phyloP scores from a whole-genome alignment of 23 tunicate species.

The Ciona savignyi region DNA sequence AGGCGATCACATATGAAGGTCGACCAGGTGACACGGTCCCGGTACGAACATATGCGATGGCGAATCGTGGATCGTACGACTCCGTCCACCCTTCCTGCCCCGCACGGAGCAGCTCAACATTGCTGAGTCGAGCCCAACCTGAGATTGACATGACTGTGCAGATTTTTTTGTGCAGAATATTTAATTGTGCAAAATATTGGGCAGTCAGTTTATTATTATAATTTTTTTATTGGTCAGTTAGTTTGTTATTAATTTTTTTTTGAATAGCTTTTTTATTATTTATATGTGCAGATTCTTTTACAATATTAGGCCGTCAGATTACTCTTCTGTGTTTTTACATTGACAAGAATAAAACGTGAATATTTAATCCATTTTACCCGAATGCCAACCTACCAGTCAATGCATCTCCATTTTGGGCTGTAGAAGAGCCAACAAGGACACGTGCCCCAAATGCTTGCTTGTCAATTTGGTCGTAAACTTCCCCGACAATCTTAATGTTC shows the following conservation, averaged over 20 bases:
- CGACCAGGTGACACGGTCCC: not conserved
- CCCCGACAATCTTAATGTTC: constrained; percentile 76
- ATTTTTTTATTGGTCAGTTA: too few relatives aligned
- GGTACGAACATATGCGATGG: too few relatives aligned
- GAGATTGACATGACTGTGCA: constrained; percentile 15
- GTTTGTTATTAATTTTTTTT: too few relatives aligned
- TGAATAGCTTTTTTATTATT: too few relatives aligned
- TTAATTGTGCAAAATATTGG: too few relatives aligned
- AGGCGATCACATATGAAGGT: constrained; percentile 33
- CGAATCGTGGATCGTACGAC: constrained; percentile 60
- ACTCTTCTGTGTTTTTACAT: too few relatives aligned
- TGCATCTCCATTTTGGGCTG: not conserved
- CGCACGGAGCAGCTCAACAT: constrained; percentile 71
- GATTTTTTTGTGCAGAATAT: not conserved
- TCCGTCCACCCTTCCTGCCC: constrained; percentile 98
- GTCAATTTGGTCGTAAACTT: constrained; percentile 25
- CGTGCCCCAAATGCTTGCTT: constrained; percentile 75
- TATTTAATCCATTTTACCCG: too few relatives aligned
- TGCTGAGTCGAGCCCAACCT: constrained; percentile 79
- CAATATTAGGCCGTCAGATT: too few relatives aligned
- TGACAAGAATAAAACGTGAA: too few relatives aligned
- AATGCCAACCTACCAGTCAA: constrained; percentile 4
- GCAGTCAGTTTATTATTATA: too few relatives aligned
- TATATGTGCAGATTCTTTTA: too few relatives aligned
- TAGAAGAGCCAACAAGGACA: constrained; percentile 36